Evolutionary conservation across 2,888 invertebrate species (phyloP).

Genomic region (Carpatolechia fugitivella): DNA sequence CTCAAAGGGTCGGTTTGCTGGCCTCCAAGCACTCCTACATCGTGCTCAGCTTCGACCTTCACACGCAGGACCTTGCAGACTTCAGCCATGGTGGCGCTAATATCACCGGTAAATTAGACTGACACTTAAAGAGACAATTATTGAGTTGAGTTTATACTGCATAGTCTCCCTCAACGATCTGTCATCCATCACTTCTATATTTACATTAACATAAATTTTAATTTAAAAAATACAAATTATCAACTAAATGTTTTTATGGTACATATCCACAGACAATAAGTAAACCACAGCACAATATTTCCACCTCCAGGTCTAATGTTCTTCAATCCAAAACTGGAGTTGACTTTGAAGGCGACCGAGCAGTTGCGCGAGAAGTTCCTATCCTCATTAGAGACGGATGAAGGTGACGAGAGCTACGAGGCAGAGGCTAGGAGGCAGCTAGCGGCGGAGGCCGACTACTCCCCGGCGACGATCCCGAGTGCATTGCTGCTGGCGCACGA

Average conservation of each 20-base stretch:
- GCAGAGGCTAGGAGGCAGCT: conserved; percentile 19
- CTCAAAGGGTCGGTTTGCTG: conserved; percentile 68
- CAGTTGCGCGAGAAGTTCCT: conserved; percentile 30
- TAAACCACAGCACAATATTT: too few relatives aligned
- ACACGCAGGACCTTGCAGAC: conserved; percentile 44
- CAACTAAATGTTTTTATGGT: too few relatives aligned
- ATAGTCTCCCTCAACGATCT: too few relatives aligned
- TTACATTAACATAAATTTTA: too few relatives aligned
- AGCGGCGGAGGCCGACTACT: conserved; percentile 23
- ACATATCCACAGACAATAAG: too few relatives aligned
- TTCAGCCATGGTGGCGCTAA: conserved; percentile 69
- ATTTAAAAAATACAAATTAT: too few relatives aligned
- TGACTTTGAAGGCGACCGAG: conserved; percentile 28
- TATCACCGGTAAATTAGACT: conserved; percentile 44
- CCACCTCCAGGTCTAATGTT: conserved; percentile 43
- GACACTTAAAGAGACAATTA: background rate
- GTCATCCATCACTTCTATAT: too few relatives aligned
- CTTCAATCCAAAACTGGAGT: conserved; percentile 47
- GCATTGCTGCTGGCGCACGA: conserved; percentile 48
- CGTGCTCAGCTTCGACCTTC: conserved; percentile 55
- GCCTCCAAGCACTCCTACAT: conserved; percentile 55
- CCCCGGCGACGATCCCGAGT: conserved; percentile 31
- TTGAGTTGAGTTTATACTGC: too few relatives aligned
- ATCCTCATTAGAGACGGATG: too few relatives aligned
- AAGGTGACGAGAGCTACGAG: conserved; percentile 9